These are phyloP conservation scores for Sclerodermus sp. DNA, from an alignment of 2,888 invertebrate species.

Conservation along the genomic window DNA sequence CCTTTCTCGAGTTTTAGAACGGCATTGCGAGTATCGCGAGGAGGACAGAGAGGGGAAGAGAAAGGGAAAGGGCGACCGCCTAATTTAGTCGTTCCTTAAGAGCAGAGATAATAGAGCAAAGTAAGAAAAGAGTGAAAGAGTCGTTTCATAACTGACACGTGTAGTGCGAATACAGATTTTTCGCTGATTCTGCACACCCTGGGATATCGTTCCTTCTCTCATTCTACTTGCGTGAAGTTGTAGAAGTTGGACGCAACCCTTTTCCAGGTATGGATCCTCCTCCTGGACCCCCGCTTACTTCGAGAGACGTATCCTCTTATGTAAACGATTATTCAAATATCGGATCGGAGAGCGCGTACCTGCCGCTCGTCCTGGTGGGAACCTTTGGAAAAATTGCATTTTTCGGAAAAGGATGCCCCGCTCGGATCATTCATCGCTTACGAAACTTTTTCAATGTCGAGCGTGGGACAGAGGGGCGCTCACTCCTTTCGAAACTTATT, in stretches of 20 bases:
- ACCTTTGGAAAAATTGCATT: slow-evolving; percentile 34
- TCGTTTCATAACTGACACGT: no score
- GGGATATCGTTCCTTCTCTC: no score
- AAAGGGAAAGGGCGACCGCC: no score
- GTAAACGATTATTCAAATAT: slow-evolving; percentile 47
- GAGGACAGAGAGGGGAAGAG: no score
- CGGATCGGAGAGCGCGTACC: slow-evolving; percentile 27
- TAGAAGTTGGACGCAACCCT: slow-evolving; percentile 30
- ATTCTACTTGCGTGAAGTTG: no score
- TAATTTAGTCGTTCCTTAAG: no score
- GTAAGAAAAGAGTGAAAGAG: no score
- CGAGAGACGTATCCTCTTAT: slow-evolving; percentile 38
- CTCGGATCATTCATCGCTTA: slow-evolving; percentile 29
- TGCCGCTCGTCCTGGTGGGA: slow-evolving; percentile 30
- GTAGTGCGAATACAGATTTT: no score
- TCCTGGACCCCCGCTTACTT: slow-evolving; percentile 13
- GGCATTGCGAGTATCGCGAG: no score
- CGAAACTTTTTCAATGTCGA: slow-evolving; percentile 25
- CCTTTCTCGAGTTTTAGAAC: no score
- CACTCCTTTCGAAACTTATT: slow-evolving; percentile 27
- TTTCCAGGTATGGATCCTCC: slow-evolving; percentile 24
- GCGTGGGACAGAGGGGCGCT: slow-evolving; percentile 35
- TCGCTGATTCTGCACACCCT: no score
- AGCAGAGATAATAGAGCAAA: no score
- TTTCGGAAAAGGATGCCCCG: slow-evolving; percentile 24